phyloP scores from a whole-genome alignment of 1,140 invertebrate genomes.

The Hesperophylax magnus region DNA sequence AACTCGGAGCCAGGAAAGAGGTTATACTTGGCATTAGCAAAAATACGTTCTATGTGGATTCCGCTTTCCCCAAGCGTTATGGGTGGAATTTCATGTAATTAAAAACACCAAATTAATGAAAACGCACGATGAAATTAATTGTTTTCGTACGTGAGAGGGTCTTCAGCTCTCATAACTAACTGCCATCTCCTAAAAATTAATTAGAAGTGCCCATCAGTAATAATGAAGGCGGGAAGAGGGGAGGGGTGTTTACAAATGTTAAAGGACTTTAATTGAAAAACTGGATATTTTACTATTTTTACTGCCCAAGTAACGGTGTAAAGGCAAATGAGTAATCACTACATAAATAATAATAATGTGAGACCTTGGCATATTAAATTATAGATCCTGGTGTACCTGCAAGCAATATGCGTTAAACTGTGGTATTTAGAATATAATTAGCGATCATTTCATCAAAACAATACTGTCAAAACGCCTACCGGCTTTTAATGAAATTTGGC shows the following conservation, averaged over 20 bases:
- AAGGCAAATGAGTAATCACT: no score
- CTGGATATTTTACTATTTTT: background rate
- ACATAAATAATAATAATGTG: no score
- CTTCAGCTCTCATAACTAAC: constrained; percentile 46
- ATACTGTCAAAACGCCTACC: no score
- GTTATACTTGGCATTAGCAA: background rate
- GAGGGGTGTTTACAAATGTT: background rate
- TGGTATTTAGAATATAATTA: no score
- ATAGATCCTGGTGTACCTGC: no score
- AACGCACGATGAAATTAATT: constrained; percentile 58
- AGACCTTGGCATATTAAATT: no score
- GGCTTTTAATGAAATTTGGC: no score
- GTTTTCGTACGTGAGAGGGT: constrained; percentile 57
- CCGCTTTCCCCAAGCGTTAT: background rate
- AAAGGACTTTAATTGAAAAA: background rate
- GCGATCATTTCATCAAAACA: no score
- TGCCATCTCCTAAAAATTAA: constrained; percentile 42
- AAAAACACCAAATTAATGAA: constrained; percentile 58
- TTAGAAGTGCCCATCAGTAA: constrained; percentile 38
- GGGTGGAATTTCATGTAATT: constrained; percentile 55
- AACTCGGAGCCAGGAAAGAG: background rate
- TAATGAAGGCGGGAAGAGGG: background rate
- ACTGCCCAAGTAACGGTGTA: no score
- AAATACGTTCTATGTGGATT: background rate
- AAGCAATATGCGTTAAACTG: no score